Evolutionary conservation across 2,888 invertebrate genomes (phyloP).

Genomic region (Eudiplozoon nipponicum): DNA sequence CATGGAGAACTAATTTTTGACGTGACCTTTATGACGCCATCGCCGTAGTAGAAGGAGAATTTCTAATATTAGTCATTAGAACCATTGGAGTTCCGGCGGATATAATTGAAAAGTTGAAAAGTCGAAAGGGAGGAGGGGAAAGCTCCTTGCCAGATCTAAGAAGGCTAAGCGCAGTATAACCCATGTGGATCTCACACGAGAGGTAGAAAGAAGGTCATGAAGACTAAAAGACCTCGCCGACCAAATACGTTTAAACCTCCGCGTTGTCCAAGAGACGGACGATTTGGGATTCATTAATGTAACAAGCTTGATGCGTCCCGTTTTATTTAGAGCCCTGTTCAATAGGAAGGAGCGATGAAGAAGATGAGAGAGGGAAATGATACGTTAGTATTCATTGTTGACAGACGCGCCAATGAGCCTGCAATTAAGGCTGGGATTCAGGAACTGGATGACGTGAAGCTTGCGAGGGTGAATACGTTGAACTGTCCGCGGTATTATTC

Average conservation of each 20-base stretch:
- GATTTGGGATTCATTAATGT: conserved; percentile 63
- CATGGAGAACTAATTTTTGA: too few relatives aligned
- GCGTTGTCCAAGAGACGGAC: conserved; percentile 65
- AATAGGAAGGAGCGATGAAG: conserved; percentile 99
- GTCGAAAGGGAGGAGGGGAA: too few relatives aligned
- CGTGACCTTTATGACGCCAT: too few relatives aligned
- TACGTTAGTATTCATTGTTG: conserved; percentile 86
- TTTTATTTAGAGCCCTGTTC: conserved; percentile 82
- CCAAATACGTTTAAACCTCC: conserved; percentile 66
- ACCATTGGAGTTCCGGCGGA: too few relatives aligned
- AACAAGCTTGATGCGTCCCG: conserved; percentile 89
- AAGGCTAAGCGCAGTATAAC: conserved; percentile 44
- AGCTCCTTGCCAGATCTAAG: too few relatives aligned
- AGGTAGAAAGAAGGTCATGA: conserved; percentile 55
- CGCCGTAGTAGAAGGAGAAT: too few relatives aligned
- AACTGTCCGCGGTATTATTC: conserved; percentile 86
- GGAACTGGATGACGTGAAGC: conserved; percentile 87
- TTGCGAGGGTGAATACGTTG: conserved; percentile 79
- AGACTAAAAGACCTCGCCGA: conserved; percentile 67
- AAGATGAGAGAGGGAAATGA: conserved; percentile 99
- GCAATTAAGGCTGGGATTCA: conserved; percentile 81
- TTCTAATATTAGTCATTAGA: too few relatives aligned
- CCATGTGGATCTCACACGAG: conserved; percentile 64
- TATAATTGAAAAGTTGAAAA: too few relatives aligned
- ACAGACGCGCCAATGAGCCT: conserved; percentile 73